A percentile compares a stretch with the other conserved stretches of the same genome.
phyloP scores from a whole-genome alignment of 1,140 invertebrate species.

The Nixonia krombeini region DNA sequence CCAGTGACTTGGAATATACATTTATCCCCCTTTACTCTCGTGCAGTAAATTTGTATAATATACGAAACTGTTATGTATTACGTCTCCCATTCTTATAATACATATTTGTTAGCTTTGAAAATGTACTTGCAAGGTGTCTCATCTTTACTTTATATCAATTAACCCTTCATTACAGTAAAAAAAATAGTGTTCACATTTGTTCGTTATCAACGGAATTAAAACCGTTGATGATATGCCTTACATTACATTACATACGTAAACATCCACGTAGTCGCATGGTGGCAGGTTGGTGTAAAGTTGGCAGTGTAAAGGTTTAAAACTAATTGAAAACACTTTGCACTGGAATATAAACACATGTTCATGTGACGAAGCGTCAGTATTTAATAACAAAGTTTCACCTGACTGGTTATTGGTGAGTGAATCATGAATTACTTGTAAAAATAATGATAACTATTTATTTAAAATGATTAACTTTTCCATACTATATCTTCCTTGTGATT shows the following conservation, averaged over 20 bases:
- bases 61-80: background rate
- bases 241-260: constrained; percentile 10
- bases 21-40: constrained; percentile 59
- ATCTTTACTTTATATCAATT: background rate
- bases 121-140: constrained; percentile 13
- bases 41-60: constrained; percentile 50
- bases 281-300: constrained; percentile 60
- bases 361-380: constrained; percentile 5
- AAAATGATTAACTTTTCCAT: background rate
- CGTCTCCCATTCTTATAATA: constrained; percentile 28
- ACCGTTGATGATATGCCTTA: constrained; percentile 9
- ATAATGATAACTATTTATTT: no score
- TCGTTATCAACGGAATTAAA: background rate
- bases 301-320: constrained; percentile 41
- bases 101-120: constrained; percentile 26
- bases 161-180: background rate
- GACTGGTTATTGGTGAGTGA: background rate
- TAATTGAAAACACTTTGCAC: background rate
- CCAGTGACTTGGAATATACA: constrained; percentile 65
- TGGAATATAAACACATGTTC: constrained; percentile 1
- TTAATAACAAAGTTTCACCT: constrained; percentile 17
- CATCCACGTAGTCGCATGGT: constrained; percentile 65
- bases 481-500: no score
- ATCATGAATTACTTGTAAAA: background rate
- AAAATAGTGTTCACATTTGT: background rate